Evolutionary conservation across 1,140 invertebrate genomes (phyloP), one percentile per base, ranked within the genome.

Genomic region (Bombus polaris): DNA sequence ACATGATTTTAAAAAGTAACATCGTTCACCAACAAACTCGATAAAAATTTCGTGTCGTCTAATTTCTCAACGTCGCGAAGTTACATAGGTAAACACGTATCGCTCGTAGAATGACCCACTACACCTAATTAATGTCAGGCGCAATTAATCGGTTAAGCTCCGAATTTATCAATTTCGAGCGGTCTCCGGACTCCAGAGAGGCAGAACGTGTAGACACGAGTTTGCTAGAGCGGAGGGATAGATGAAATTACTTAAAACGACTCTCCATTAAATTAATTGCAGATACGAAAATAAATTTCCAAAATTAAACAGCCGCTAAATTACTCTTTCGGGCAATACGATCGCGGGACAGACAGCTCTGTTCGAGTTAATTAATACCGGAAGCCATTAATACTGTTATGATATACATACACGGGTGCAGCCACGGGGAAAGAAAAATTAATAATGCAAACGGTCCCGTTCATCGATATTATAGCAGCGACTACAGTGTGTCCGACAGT

Each of bases 141-240:
- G 18, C 6, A 53, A 53, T 53, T 53, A 53, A 53, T 53, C 47
- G 47, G 47, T 53, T 65, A 57, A 70, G 59, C 81, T 57, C n/a
- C 32, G 53, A 84, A 78, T 78, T 78, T 78, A 79, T 84, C 82
- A 78, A 83, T 83, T 57, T 71, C 65, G 44, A 57, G 13, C 71
- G 62, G n/a, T 62, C 18, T 53, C 18, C 47, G 47, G 47, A 53
- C 47, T 53, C 5, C 47, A 53, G 18, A 53, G 47, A 22, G 47
- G 47, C 18, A 53, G 22, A 53, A 22, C 5, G 18, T 22, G 22
- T 8, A 22, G 18, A 53, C 47, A 53, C 18, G 47, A 53, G 18
- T 53, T 53, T 8, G 47, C 47, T 53, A 53, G 47, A 6, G 2
- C 1, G 3, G 8, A 25, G 22, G n/a, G n/a, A 39, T 5, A 13